Evolutionary conservation across 2,113 vertebrate genomes (phyloP).

Genomic region (Plotosus lineatus): DNA sequence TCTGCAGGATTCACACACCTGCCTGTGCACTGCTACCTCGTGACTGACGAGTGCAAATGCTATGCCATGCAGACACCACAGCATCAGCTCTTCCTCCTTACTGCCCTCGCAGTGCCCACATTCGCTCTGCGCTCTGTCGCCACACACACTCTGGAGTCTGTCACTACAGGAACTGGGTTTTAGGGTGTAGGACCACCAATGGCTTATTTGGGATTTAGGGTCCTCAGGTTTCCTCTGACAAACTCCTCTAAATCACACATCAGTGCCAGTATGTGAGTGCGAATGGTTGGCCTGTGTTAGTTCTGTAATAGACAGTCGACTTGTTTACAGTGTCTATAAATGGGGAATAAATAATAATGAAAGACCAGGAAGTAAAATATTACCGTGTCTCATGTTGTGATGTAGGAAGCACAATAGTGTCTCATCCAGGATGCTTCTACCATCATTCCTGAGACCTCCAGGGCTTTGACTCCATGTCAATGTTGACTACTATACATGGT

Average conservation of each 20-base stretch:
- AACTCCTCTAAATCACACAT: too few relatives aligned
- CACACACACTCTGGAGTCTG: slow-evolving; percentile 71
- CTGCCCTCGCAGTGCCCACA: slow-evolving; percentile 75
- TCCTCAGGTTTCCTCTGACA: too few relatives aligned
- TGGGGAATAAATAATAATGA: too few relatives aligned
- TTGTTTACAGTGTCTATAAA: too few relatives aligned
- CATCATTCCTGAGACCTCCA: not conserved
- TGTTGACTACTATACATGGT: not conserved
- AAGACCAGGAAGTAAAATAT: not conserved
- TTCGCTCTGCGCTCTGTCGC: slow-evolving; percentile 78
- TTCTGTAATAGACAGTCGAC: too few relatives aligned
- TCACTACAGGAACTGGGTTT: slow-evolving; percentile 68
- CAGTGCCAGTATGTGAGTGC: too few relatives aligned
- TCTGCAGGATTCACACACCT: slow-evolving; percentile 68
- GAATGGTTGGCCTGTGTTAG: too few relatives aligned
- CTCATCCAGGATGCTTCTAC: not conserved
- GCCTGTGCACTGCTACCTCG: slow-evolving; percentile 76
- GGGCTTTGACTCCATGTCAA: not conserved
- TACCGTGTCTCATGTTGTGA: not conserved
- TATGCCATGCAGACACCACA: slow-evolving; percentile 75
- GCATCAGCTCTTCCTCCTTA: slow-evolving; percentile 79
- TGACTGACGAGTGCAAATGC: slow-evolving; percentile 76
- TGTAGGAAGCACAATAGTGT: not conserved
- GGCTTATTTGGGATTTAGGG: too few relatives aligned
- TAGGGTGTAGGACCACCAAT: slow-evolving; percentile 54